Evolutionary conservation across 30 jellyfish, hydroid and myxozoan species (phyloP).

Genomic region (Aurelia aurita complex sp. Pacific): DNA sequence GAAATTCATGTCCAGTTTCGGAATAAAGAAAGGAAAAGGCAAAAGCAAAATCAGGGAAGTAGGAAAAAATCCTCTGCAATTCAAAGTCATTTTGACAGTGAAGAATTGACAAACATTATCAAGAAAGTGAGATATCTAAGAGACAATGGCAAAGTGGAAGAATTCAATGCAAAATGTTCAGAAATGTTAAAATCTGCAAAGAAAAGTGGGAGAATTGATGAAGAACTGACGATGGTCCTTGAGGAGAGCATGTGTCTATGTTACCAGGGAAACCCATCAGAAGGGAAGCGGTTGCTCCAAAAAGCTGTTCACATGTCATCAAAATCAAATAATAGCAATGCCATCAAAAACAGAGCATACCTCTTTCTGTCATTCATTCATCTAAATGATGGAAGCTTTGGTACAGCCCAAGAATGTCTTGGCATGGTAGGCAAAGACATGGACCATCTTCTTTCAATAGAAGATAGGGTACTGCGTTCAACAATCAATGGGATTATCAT

Average conservation of each 20-base stretch:
- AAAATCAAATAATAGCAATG: conserved; percentile 53
- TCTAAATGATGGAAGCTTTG: conserved; percentile 78
- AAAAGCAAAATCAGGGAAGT: neutral
- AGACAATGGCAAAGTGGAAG: conserved; percentile 77
- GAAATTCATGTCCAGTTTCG: conserved; percentile 58
- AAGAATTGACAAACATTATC: conserved; percentile 20
- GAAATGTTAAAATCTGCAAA: conserved; percentile 35
- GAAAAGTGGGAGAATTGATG: conserved; percentile 34
- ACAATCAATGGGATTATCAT: conserved; percentile 67
- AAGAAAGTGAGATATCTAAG: conserved; percentile 20
- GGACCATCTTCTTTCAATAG: conserved; percentile 43
- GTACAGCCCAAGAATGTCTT: conserved; percentile 91
- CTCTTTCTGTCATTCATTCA: conserved; percentile 69
- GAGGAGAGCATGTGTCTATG: conserved; percentile 50
- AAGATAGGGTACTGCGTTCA: conserved; percentile 53
- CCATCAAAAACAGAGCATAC: conserved; percentile 78
- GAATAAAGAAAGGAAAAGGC: conserved; percentile 29
- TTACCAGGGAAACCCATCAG: conserved; percentile 68
- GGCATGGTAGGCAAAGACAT: conserved; percentile 55
- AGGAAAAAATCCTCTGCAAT: neutral
- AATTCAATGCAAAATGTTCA: conserved; percentile 51
- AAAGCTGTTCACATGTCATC: conserved; percentile 70
- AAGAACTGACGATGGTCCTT: conserved; percentile 38
- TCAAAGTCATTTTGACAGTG: conserved; percentile 18
- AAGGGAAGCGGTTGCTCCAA: conserved; percentile 75